Evolutionary conservation across 2,888 invertebrate species (phyloP), one percentile per base, ranked within the genome.

Genomic region (Spodoptera littoralis): DNA sequence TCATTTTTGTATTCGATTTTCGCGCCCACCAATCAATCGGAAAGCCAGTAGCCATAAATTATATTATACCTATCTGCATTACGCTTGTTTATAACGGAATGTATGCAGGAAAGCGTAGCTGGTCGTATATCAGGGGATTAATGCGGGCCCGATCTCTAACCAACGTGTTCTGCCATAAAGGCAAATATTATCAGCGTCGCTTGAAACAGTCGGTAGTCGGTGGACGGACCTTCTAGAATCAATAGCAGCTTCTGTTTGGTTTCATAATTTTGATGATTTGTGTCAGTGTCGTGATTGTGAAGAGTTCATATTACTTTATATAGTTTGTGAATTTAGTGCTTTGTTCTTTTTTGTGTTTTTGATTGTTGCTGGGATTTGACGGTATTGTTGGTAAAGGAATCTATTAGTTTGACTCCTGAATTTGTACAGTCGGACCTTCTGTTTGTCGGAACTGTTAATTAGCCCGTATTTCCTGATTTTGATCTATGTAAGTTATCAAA

Each of bases 111-210:
- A 54, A 70, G 55, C 70, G 48, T 41, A 51, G 55, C 13, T 46
- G 64, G 48, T 58, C 77, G 76, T 84, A 82, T 73, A 82, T 84
- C 83, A 83, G 57, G 41, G 79, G 80, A 84, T 84, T 84, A 83
- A 80, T 80, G 80, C 60, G 71, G 70, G 54, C 70, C 75, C 77
- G 77, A 77, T 77, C 68, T 80, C 66, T 74, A 76, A 73, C 77
- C 64, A 79, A 79, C 80, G 65, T 42, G 53, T 72, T 53, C 45
- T 59, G 59, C 65, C 55, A 62, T 80, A 67, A 69, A 71, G 63
- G 81, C 69, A 78, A 78, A 78, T 78, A 78, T 78, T 67, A 71
- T 66, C 67, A 62, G 56, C 77, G 60, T 62, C 54, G 81, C 51
- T 46, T 66, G 68, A 63, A 76, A 64, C 56, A 48, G 48, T 63